These are phyloP conservation scores for Scartelaos histophorus DNA, from an alignment of 2,113 vertebrate genomes.

Conservation along the genomic window DNA sequence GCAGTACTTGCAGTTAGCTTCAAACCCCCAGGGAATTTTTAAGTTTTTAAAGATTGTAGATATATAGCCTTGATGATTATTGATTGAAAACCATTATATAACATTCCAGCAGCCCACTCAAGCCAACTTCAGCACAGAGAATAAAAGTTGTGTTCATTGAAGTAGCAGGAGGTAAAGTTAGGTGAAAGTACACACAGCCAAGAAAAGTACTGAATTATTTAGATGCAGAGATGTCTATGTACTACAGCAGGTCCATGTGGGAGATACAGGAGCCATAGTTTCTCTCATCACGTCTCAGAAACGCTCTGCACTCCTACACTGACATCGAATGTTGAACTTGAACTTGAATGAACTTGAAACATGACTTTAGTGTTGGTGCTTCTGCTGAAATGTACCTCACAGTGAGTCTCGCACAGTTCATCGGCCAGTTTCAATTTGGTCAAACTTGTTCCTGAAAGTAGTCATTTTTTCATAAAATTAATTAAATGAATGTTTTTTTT, in stretches of 20 bases:
- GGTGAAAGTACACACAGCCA: not conserved
- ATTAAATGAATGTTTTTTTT: too few species aligned
- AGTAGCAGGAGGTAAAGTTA: slow-evolving; percentile 8
- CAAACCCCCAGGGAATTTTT: too few species aligned
- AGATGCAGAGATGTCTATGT: slow-evolving; percentile 7
- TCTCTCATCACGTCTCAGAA: not conserved
- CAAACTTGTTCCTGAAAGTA: too few species aligned
- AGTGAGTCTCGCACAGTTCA: too few species aligned
- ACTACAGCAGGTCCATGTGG: not conserved
- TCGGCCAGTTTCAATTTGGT: too few species aligned
- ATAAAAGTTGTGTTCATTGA: not conserved
- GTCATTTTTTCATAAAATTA: too few species aligned
- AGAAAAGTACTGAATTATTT: slow-evolving; percentile 29
- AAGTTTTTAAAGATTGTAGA: too few species aligned
- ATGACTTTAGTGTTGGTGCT: too few species aligned
- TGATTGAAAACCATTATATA: not conserved
- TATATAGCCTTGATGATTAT: not conserved
- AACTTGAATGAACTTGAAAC: too few species aligned
- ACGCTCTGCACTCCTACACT: not conserved
- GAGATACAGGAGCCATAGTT: not conserved
- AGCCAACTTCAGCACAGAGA: not conserved
- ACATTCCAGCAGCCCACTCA: not conserved
- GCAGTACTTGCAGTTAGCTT: too few species aligned
- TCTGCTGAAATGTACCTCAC: too few species aligned
- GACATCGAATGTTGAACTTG: too few species aligned